These are phyloP conservation scores for Channa argus DNA, from an alignment of 2,113 vertebrate genomes.

Conservation along the genomic window DNA sequence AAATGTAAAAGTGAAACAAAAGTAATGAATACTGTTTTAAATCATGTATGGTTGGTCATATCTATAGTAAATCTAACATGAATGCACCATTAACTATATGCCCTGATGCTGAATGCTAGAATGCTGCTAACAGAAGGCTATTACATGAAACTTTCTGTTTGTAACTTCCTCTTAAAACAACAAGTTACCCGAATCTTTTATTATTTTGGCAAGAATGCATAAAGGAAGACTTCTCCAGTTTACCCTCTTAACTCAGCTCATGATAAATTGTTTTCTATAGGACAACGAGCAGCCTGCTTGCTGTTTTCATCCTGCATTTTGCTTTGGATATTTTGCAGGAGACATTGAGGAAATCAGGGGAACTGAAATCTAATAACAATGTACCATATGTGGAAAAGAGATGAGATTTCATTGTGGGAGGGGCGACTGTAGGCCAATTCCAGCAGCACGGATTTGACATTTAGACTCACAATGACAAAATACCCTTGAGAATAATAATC, in stretches of 20 bases:
- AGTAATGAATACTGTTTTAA: not conserved
- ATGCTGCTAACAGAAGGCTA: not conserved
- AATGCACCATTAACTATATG: not conserved
- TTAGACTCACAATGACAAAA: conserved; percentile 70
- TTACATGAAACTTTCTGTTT: conserved; percentile 1
- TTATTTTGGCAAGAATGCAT: conserved; percentile 14
- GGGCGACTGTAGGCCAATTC: conserved; percentile 37
- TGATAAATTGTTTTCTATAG: conserved; percentile 44
- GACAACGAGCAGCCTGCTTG: conserved; percentile 28
- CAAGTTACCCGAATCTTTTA: conserved; percentile 15
- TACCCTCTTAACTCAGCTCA: not conserved
- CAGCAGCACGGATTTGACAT: conserved; percentile 61
- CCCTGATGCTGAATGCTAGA: too few relatives aligned
- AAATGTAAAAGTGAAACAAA: not conserved
- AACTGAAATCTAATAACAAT: conserved; percentile 70
- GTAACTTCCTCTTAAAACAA: conserved; percentile 13
- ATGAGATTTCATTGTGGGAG: conserved; percentile 58
- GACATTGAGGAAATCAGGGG: conserved; percentile 53
- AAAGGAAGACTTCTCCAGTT: conserved; percentile 3
- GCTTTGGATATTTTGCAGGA: conserved; percentile 50
- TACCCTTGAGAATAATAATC: conserved; percentile 64
- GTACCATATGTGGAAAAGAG: conserved; percentile 61
- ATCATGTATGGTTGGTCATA: not conserved
- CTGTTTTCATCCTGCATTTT: conserved; percentile 37
- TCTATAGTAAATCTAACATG: not conserved